Base-by-base conservation (phyloP, 2,113 vertebrate species). In the Menura novaehollandiae region DNA sequence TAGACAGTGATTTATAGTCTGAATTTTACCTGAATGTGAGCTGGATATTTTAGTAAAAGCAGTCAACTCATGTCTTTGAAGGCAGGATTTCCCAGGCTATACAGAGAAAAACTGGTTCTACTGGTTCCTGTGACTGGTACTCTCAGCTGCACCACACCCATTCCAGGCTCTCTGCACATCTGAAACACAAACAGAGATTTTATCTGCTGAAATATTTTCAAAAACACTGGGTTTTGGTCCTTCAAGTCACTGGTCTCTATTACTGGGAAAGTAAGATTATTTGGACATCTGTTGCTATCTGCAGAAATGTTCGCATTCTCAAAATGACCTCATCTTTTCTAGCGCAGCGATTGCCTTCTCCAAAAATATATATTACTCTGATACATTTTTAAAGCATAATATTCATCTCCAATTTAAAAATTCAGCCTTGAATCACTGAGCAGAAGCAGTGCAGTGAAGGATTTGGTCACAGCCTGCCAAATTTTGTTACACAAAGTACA, bases 41-140 rank as follows among this genome's bases (percentile, higher is more conserved):
- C 30, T 74, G 67, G 75, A 37, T 88, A 69, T 94, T 97, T 94
- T 77, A 81, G 85, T 37, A 84, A 88, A 93, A 96, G 68, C 27
- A 86, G 76, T 88, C 59, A 76, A 80, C 63, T 88, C 63, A 49
- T 74, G 92, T 15, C 95, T 96, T 88, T 96, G 95, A 96, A 96
- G 72, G 83, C 56, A 93, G 33, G 79, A 86, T 93, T 96, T 96
- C 85, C 88, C 93, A 96, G 88, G 51, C 89, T 62, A 37, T 62
- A 32, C 26, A 52, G 69, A 33, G 55, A 90, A 92, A 53, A 94
- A 95, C 94, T 83, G 95, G 94, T 96, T 96, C 64, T 86, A 33
- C 95, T 59, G 88, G 96, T 97, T 97, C 52, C 60, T 90, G 82
- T 2, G 72, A 83, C 79, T 88, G 59, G 63, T 77, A 68, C 78